Evolutionary conservation across 1,140 invertebrate genomes (phyloP).

Genomic region (Ooceraea biroi): DNA sequence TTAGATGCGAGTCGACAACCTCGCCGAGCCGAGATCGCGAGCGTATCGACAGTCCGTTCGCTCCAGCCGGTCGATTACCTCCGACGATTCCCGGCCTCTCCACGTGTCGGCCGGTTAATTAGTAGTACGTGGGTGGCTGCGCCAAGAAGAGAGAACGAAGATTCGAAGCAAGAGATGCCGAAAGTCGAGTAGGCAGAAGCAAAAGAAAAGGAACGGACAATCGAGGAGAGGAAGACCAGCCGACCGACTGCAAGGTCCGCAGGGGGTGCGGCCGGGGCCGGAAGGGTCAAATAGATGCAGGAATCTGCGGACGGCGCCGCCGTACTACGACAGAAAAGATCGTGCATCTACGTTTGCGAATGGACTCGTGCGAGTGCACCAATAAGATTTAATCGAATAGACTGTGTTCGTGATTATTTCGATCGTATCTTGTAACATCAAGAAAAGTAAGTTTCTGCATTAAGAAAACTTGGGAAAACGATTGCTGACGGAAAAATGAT

Average conservation of each 20-base stretch:
- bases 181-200: slow-evolving; percentile 47
- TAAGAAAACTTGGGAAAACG: background rate
- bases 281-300: slow-evolving; percentile 82
- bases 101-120: slow-evolving; percentile 63
- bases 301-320: slow-evolving; percentile 83
- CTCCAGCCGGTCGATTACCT: slow-evolving; percentile 70
- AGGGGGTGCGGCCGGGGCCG: slow-evolving; percentile 33
- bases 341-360: slow-evolving; percentile 20
- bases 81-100: slow-evolving; percentile 8
- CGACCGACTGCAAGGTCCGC: slow-evolving; percentile 20
- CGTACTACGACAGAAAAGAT: slow-evolving; percentile 68
- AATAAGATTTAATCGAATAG: slow-evolving; percentile 23
- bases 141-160: slow-evolving; percentile 21
- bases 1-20: slow-evolving; percentile 39
- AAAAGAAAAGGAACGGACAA: slow-evolving; percentile 68
- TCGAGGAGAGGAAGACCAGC: slow-evolving; percentile 56
- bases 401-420: slow-evolving; percentile 8
- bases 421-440: background rate
- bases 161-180: slow-evolving; percentile 32
- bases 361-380: slow-evolving; percentile 1
- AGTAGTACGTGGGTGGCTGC: slow-evolving; percentile 63
- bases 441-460: background rate
- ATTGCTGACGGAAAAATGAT: background rate
- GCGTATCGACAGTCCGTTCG: slow-evolving; percentile 46
- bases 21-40: slow-evolving; percentile 55